Percentiles rank a stretch among this genome's conserved stretches.
Conservation (phyloP, 2,888 invertebrate species). For the Drosophila vallismaia region DNA sequence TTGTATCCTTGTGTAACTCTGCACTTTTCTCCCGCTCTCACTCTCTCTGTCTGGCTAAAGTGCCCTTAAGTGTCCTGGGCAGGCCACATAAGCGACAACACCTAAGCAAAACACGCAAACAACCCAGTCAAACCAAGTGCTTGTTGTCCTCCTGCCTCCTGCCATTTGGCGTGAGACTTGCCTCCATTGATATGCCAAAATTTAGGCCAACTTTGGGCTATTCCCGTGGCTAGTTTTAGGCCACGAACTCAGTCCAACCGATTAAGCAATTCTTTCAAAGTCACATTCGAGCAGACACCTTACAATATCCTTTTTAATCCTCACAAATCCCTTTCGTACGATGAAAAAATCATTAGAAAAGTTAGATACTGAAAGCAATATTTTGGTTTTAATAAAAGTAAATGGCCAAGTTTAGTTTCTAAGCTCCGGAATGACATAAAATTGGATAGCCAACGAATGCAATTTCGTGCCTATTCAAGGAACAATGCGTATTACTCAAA, state of each 20-base stretch:
- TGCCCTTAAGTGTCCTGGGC: slow-evolving; percentile 76
- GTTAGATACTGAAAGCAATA: slow-evolving; percentile 41
- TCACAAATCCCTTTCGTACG: neutral
- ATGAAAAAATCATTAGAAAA: slow-evolving; percentile 8
- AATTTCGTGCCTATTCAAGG: slow-evolving; percentile 53
- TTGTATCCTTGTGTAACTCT: slow-evolving; percentile 38
- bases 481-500: slow-evolving; percentile 74
- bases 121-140: slow-evolving; percentile 56
- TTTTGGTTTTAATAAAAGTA: slow-evolving; percentile 72
- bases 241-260: slow-evolving; percentile 6
- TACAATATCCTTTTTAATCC: neutral
- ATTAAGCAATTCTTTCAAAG: slow-evolving; percentile 1
- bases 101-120: slow-evolving; percentile 77
- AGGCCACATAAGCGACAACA: slow-evolving; percentile 78
- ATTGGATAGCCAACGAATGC: slow-evolving; percentile 68
- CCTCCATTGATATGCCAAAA: slow-evolving; percentile 69
- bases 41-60: slow-evolving; percentile 48
- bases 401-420: slow-evolving; percentile 24
- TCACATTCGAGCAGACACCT: neutral
- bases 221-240: slow-evolving; percentile 27
- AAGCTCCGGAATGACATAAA: slow-evolving; percentile 49
- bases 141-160: neutral
- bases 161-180: slow-evolving; percentile 63
- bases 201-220: slow-evolving; percentile 31
- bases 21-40: slow-evolving; percentile 21